Conservation (phyloP, 2,113 vertebrate species). For the Erpornis zantholeuca region DNA sequence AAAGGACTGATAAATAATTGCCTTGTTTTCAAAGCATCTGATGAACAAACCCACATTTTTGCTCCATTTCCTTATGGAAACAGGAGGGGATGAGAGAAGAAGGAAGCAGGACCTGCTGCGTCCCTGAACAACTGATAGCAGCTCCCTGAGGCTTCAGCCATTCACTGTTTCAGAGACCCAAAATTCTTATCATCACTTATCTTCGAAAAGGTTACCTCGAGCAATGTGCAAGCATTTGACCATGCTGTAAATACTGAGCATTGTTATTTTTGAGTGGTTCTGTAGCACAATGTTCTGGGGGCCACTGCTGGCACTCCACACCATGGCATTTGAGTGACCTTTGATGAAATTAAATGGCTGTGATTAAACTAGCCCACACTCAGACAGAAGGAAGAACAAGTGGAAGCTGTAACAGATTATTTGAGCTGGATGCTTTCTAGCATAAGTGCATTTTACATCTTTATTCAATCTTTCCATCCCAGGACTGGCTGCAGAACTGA, state of each 20-base stretch:
- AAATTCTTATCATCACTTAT: not conserved
- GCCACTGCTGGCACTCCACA: not conserved
- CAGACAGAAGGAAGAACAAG: not conserved
- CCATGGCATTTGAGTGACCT: accelerated
- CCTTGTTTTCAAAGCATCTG: not conserved
- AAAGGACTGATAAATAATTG: not conserved
- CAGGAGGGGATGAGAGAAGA: not conserved
- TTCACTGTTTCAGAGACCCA: not conserved
- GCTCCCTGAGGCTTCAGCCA: not conserved
- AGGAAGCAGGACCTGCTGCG: not conserved
- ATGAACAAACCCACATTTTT: not conserved
- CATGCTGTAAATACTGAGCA: not conserved
- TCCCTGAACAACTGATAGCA: not conserved
- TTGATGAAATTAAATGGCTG: not conserved
- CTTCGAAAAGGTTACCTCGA: not conserved
- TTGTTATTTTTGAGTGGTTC: not conserved
- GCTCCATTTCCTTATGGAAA: not conserved
- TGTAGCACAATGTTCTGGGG: not conserved
- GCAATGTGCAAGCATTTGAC: not conserved
- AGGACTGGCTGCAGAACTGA: not conserved
- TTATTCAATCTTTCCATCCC: not conserved
- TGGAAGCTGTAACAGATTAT: not conserved
- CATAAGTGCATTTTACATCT: not conserved
- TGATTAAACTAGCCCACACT: not conserved
- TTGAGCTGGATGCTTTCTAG: not conserved